These are phyloP conservation scores for Ciconia stormi DNA, from an alignment of 2,113 vertebrate genomes.

Conservation along the genomic window DNA sequence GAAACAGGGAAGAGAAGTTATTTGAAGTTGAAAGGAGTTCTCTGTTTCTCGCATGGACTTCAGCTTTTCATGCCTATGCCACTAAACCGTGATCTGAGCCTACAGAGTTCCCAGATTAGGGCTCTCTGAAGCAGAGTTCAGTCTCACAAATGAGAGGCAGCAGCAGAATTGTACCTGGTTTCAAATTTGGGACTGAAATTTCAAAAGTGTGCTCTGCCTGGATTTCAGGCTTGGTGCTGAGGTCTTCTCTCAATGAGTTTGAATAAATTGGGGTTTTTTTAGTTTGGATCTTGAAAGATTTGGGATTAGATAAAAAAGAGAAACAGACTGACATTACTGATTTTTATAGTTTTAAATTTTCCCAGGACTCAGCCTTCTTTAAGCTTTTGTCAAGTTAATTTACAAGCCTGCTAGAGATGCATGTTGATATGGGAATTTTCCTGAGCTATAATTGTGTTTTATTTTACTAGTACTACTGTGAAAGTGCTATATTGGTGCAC, in stretches of 20 bases:
- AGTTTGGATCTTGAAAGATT: background rate
- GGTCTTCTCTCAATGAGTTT: background rate
- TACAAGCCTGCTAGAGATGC: background rate
- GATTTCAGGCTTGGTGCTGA: background rate
- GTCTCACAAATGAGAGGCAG: background rate
- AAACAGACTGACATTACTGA: background rate
- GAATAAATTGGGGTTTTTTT: background rate
- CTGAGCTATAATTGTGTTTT: background rate
- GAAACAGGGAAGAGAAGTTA: background rate
- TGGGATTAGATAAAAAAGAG: background rate
- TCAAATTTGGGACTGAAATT: background rate
- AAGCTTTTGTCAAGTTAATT: background rate
- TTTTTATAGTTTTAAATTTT: conserved; percentile 4
- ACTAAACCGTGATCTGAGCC: background rate
- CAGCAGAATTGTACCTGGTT: background rate
- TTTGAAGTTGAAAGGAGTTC: background rate
- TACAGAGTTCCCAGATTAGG: background rate
- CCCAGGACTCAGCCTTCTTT: background rate
- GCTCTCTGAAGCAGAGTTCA: background rate
- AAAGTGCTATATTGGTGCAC: background rate
- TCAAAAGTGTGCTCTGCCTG: background rate
- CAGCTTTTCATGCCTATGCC: background rate
- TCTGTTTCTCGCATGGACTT: background rate
- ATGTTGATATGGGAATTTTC: background rate
- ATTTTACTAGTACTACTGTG: background rate